Conservation (phyloP, 2,113 vertebrate species). For the Xiphophorus maculatus region DNA sequence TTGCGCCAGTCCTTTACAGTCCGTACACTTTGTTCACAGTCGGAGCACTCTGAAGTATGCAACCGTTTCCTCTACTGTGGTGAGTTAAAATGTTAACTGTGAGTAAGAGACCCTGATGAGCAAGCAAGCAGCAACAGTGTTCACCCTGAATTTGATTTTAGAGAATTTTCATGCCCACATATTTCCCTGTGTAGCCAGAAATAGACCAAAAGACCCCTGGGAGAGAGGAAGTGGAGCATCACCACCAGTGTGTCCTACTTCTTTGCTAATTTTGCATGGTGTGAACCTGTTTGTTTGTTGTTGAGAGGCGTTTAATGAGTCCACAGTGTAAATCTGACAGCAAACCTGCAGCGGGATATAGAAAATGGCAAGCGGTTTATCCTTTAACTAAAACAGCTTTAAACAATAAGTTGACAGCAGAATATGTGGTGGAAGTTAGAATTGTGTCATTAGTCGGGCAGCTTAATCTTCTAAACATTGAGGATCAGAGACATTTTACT, state of each 20-base stretch:
- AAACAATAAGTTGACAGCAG: too few species aligned
- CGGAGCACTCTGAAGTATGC: slow-evolving; percentile 21
- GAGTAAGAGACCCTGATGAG: background rate
- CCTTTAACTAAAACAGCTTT: too few species aligned
- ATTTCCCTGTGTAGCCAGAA: slow-evolving; percentile 34
- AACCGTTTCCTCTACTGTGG: background rate
- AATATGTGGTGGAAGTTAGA: too few species aligned
- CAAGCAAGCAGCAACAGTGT: background rate
- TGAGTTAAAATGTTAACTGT: background rate
- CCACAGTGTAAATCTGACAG: slow-evolving; percentile 15
- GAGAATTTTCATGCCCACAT: background rate
- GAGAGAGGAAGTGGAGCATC: slow-evolving; percentile 40
- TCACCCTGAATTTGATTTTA: background rate
- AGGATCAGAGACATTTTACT: too few species aligned
- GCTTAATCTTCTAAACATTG: too few species aligned
- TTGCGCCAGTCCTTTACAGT: slow-evolving; percentile 70
- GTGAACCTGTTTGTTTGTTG: slow-evolving; percentile 55
- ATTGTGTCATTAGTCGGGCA: too few species aligned
- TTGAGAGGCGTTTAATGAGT: slow-evolving; percentile 29
- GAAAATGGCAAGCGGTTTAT: background rate
- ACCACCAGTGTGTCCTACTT: slow-evolving; percentile 58
- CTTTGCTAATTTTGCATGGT: slow-evolving; percentile 55
- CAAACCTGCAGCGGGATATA: background rate
- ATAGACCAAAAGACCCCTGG: slow-evolving; percentile 42
- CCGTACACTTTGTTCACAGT: slow-evolving; percentile 51